Evolutionary conservation across 2,888 invertebrate genomes (phyloP).

Genomic region (Arge pagana): DNA sequence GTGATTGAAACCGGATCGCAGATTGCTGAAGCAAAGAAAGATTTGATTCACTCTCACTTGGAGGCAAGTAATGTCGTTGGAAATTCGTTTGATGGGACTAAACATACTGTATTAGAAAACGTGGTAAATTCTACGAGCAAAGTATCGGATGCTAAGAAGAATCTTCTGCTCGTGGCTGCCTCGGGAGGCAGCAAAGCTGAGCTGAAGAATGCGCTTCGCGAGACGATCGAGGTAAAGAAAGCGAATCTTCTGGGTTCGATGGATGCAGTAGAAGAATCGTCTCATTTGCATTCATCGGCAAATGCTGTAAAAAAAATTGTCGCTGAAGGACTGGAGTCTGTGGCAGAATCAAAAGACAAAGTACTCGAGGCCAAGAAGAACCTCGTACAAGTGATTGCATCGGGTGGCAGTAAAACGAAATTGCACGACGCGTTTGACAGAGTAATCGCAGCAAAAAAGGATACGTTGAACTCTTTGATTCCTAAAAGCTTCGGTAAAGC

Average conservation of each 20-base stretch:
- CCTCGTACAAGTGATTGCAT: not conserved
- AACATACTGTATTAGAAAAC: no score
- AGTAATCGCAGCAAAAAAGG: slow-evolving; percentile 10
- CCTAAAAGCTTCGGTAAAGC: no score
- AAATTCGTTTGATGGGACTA: no score
- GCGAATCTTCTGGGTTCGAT: slow-evolving; percentile 7
- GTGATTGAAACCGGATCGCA: not conserved
- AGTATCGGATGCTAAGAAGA: slow-evolving; percentile 9
- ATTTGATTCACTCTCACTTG: not conserved
- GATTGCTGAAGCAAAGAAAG: not conserved
- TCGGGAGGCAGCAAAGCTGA: slow-evolving; percentile 2
- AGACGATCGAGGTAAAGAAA: slow-evolving; percentile 4
- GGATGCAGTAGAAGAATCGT: not conserved
- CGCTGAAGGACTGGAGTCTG: no score
- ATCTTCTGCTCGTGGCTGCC: not conserved
- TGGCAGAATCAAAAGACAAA: slow-evolving; percentile 4
- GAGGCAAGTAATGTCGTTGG: no score
- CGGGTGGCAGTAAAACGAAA: not conserved
- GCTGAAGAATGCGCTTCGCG: not conserved
- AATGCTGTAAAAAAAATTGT: no score
- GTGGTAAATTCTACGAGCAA: no score
- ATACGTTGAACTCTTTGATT: no score
- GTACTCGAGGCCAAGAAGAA: slow-evolving; percentile 6
- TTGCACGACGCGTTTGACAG: not conserved
- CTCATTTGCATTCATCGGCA: no score